Base-by-base conservation (phyloP, 2,888 invertebrate species). In the Nipponacmea schrenckii region DNA sequence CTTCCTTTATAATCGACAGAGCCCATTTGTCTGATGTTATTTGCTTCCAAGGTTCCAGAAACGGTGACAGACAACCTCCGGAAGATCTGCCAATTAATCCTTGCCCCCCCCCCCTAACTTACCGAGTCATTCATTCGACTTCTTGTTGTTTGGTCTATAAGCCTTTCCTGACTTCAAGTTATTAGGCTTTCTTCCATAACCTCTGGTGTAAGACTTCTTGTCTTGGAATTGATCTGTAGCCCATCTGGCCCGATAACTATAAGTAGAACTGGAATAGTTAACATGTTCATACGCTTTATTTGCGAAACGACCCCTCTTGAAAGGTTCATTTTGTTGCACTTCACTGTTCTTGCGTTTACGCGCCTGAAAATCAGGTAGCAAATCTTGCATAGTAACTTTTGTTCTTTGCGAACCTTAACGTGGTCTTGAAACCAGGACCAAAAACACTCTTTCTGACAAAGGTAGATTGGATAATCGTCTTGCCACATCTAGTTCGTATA, bases 361-460 rank as follows among this genome's bases (percentile, higher is more conserved):
- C 24, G 56, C 56, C 12, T 20, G 24, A 56, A 56, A 71, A 26
- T 73, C 75, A 39, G 74, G 70, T n/a, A 67, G 20, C 1, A 74
- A 39, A 44, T 74, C 70, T 3, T 24, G 48, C 15, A 77, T 27
- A 14, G 73, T 70, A 71, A 67, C 46, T 73, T 76, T 44, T 74
- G 70, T 70, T 75, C 76, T 67, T 78, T 78, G n/a, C 73, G 44
- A 46, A 70, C 62, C 64, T 75, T 75, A 77, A 62, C 27, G 67
- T 74, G 1, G 67, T 56, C 24, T 75, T 56, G 15, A 77, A 45
- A 2, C 69, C 74, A 24, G 64, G 56, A 20, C 74, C 75, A 62
- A 75, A 77, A 5, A 78, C 71, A 10, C 73, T 74, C 4, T 72
- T 14, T 10, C 56, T 56, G 56, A 24, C 14, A 56, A 24, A 24